Conservation (phyloP, 2,888 invertebrate genomes). For the Oxycera nigricornis region DNA sequence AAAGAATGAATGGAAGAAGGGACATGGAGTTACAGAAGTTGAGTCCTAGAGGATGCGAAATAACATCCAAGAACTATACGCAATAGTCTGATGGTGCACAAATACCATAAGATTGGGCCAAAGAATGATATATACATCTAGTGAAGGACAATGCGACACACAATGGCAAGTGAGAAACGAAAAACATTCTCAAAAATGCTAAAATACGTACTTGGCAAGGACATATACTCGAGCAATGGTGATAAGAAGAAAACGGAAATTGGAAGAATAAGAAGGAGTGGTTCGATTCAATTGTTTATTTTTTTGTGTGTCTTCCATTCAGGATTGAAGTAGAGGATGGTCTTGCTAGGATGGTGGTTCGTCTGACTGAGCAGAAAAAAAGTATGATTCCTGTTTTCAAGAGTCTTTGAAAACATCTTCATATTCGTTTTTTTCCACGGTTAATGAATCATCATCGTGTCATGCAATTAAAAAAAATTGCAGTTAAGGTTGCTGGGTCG, state of each 20-base stretch:
- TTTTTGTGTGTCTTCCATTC: too few relatives aligned
- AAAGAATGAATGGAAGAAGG: neutral
- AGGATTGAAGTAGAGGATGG: too few relatives aligned
- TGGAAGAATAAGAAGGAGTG: conserved; percentile 14
- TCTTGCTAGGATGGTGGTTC: too few relatives aligned
- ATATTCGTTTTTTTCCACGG: neutral
- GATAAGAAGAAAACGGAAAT: conserved; percentile 21
- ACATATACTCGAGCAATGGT: conserved; percentile 1
- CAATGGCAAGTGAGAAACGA: conserved; percentile 21
- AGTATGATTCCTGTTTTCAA: neutral
- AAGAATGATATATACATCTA: neutral
- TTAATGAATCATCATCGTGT: conserved; percentile 27
- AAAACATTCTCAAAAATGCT: conserved; percentile 15
- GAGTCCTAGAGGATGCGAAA: neutral
- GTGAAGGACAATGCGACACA: neutral
- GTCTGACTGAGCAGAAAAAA: too few relatives aligned
- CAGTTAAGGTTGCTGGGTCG: neutral
- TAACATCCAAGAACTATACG: too few relatives aligned
- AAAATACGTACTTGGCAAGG: neutral
- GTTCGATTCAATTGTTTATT: conserved; percentile 17
- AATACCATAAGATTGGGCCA: neutral
- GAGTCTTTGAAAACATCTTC: conserved; percentile 19
- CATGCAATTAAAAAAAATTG: conserved; percentile 11
- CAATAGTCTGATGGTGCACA: neutral
- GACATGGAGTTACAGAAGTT: neutral